Evolutionary conservation across 2,113 vertebrate species (phyloP).

Genomic region (Tachycineta bicolor): DNA sequence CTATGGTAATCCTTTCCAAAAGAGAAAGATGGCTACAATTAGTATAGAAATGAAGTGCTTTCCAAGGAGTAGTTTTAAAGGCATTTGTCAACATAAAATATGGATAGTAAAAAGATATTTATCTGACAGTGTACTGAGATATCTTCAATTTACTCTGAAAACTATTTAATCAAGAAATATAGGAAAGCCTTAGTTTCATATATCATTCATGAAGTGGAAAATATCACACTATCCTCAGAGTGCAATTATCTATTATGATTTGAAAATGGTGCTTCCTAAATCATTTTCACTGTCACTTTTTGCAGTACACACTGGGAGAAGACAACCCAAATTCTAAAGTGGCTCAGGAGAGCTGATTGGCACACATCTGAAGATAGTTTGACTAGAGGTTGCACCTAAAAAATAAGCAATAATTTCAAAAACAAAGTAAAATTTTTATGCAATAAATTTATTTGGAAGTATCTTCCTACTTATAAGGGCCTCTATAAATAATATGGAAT

Average conservation of each 20-base stretch:
- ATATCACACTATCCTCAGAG: neutral
- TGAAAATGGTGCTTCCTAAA: neutral
- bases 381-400: neutral
- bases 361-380: neutral
- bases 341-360: neutral
- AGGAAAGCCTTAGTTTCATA: neutral
- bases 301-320: neutral
- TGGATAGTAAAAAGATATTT: neutral
- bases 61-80: neutral
- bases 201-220: neutral
- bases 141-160: neutral
- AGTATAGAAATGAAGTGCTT: neutral
- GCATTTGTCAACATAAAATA: slow-evolving; percentile 12
- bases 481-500: neutral
- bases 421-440: neutral
- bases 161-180: neutral
- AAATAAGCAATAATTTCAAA: neutral
- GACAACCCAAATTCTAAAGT: neutral
- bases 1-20: neutral
- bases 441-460: neutral
- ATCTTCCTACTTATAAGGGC: neutral
- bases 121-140: neutral
- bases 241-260: neutral
- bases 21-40: neutral
- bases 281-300: neutral